Conservation (phyloP, 92 coral and sea anemone species). For the Diadumene lineata region DNA sequence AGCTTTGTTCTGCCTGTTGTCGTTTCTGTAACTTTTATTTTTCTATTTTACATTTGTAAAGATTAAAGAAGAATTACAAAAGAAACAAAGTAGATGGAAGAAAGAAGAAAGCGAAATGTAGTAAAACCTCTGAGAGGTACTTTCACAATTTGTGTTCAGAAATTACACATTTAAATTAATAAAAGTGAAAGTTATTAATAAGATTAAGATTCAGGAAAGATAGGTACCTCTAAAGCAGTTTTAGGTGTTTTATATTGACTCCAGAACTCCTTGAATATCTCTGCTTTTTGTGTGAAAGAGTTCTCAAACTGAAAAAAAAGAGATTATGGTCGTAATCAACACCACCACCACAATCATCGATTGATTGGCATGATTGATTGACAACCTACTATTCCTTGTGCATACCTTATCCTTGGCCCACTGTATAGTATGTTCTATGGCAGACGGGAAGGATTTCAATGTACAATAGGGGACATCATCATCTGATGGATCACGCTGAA, state of each 20-base stretch:
- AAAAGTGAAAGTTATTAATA: too few species aligned
- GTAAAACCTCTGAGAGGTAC: too few species aligned
- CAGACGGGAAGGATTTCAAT: conserved; percentile 93
- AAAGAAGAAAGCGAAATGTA: too few species aligned
- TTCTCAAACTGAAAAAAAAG: conserved; percentile 77
- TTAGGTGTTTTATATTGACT: conserved; percentile 54
- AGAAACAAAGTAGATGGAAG: too few species aligned
- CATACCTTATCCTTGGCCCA: conserved; percentile 99
- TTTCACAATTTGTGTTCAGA: too few species aligned
- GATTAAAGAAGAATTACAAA: too few species aligned
- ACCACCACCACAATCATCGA: background rate
- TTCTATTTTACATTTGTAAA: too few species aligned
- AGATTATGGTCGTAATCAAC: background rate
- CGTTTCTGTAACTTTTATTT: background rate
- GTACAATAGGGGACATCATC: conserved; percentile 95
- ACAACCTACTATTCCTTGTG: too few species aligned
- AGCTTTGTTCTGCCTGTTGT: too few species aligned
- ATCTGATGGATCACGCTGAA: conserved; percentile 94
- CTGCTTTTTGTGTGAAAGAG: conserved; percentile 78
- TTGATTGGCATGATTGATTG: background rate
- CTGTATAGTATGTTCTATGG: conserved; percentile 95
- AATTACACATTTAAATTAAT: too few species aligned
- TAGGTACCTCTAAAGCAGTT: conserved; percentile 58
- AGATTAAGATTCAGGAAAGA: too few species aligned
- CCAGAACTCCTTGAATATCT: conserved; percentile 83